Evolutionary conservation across 2,113 vertebrate species (phyloP).

Genomic region (Melozone crissalis): DNA sequence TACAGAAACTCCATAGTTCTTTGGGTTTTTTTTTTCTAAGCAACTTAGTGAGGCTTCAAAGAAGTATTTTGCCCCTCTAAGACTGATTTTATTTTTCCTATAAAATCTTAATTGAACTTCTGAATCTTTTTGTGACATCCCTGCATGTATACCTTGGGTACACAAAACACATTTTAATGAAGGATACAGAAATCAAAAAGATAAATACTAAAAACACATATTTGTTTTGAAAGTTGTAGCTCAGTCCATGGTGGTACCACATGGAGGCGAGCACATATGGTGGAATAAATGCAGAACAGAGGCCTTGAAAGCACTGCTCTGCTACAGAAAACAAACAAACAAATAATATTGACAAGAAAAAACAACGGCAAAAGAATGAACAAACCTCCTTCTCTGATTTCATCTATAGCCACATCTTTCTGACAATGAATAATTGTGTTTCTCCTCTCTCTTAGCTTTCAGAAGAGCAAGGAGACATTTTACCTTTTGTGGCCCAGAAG

Average conservation of each 20-base stretch:
- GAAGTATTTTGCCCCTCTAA: background rate
- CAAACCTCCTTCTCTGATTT: too few species aligned
- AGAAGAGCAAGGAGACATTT: background rate
- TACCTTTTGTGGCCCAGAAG: background rate
- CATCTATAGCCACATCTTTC: background rate
- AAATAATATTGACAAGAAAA: too few species aligned
- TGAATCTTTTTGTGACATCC: background rate
- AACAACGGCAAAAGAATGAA: too few species aligned
- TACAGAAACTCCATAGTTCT: background rate
- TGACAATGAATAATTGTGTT: background rate
- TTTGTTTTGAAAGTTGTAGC: background rate
- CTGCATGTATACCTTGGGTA: background rate
- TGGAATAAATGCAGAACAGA: background rate
- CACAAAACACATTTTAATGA: background rate
- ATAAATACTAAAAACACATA: background rate
- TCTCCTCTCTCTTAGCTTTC: background rate
- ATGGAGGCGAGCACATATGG: background rate
- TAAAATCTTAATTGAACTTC: constrained; percentile 6
- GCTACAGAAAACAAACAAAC: too few species aligned
- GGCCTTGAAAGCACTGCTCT: too few species aligned
- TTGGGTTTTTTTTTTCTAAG: background rate
- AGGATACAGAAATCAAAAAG: background rate
- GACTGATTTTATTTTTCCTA: background rate
- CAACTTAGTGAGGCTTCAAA: constrained; percentile 8
- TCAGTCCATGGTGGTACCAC: background rate